phyloP scores from a whole-genome alignment of 37 sponge, comb jelly and placozoan genomes.

The Amphimedon queenslandica region DNA sequence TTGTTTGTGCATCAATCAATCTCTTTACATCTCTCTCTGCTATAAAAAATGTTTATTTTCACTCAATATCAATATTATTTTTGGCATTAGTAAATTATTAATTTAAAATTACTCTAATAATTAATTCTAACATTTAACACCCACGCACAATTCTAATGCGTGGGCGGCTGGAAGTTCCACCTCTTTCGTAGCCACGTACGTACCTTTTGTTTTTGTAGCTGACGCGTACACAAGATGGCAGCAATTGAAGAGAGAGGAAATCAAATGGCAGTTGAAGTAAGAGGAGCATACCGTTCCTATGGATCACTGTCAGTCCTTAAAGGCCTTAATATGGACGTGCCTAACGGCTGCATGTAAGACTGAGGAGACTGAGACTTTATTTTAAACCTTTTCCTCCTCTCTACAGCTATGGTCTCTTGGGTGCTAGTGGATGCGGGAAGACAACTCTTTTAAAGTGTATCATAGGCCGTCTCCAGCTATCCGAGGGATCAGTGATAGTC shows the following conservation, averaged over 20 bases:
- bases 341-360: slow-evolving; percentile 49
- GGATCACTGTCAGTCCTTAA: slow-evolving; percentile 43
- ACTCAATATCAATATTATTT: not conserved
- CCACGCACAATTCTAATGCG: too few relatives aligned
- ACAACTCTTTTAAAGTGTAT: slow-evolving; percentile 84
- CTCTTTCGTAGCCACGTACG: too few relatives aligned
- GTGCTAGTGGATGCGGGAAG: slow-evolving; percentile 89
- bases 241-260: not conserved
- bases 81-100: too few relatives aligned
- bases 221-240: not conserved
- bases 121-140: too few relatives aligned
- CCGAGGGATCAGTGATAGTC: slow-evolving; percentile 35
- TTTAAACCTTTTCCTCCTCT: not conserved
- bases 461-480: slow-evolving; percentile 63
- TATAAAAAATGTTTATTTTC: too few relatives aligned
- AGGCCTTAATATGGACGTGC: slow-evolving; percentile 53
- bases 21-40: too few relatives aligned
- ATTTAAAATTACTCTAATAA: too few relatives aligned
- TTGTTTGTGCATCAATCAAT: not conserved
- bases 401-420: slow-evolving; percentile 76
- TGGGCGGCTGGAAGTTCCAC: too few relatives aligned
- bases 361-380: not conserved
- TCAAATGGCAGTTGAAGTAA: slow-evolving; percentile 8
- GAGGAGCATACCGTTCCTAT: slow-evolving; percentile 32
- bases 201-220: not conserved